Conservation (phyloP, 2,113 vertebrate species). For the Turdus rufiventris region DNA sequence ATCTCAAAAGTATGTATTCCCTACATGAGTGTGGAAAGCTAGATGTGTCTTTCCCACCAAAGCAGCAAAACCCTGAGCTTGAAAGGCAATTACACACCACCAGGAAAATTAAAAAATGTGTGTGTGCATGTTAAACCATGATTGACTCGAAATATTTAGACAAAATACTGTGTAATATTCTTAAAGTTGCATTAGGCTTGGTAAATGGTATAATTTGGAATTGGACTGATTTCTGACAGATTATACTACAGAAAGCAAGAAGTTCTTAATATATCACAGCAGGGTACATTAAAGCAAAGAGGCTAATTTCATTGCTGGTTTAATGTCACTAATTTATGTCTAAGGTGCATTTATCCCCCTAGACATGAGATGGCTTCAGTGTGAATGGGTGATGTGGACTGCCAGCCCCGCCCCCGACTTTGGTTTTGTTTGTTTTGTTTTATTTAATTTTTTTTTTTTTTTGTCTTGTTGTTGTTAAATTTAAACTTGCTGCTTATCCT, state of each 20-base stretch:
- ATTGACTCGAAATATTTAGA: neutral
- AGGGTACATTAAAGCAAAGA: neutral
- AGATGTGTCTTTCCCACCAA: slow-evolving; percentile 1
- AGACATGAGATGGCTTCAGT: neutral
- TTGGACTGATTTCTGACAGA: neutral
- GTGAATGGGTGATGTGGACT: neutral
- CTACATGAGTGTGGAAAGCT: neutral
- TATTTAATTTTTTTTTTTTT: accelerated
- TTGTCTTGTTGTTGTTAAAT: neutral
- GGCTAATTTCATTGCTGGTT: neutral
- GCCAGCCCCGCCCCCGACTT: accelerated
- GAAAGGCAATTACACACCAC: neutral
- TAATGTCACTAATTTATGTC: neutral
- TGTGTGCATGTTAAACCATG: neutral
- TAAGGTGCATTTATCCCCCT: neutral
- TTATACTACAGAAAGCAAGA: neutral
- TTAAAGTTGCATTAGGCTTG: neutral
- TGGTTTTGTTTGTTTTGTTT: neutral
- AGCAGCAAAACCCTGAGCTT: neutral
- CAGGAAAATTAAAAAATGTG: neutral
- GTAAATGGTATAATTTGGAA: neutral
- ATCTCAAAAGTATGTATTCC: slow-evolving; percentile 6
- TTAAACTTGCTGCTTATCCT: neutral
- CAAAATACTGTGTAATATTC: neutral
- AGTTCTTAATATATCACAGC: neutral